Conservation (phyloP, 2,797 vertebrate genomes). For the Diplodus sargus region DNA sequence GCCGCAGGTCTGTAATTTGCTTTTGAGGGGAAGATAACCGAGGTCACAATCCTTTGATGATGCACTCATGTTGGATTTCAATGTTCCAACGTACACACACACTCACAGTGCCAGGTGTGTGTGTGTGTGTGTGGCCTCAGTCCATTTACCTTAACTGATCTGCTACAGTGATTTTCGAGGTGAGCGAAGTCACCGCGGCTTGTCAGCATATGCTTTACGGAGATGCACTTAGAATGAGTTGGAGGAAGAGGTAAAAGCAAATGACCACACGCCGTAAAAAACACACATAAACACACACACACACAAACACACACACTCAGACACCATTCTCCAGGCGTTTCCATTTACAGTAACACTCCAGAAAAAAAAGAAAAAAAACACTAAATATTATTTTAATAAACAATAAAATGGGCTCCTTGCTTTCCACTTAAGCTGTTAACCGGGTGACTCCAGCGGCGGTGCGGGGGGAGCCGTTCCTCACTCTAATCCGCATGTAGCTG, state of each 20-base stretch:
- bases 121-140: conserved; percentile 10
- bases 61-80: conserved; percentile 21
- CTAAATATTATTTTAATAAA: conserved; percentile 62
- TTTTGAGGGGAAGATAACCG: conserved; percentile 3
- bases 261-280: conserved; percentile 32
- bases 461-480: conserved; percentile 61
- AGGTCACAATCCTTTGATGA: conserved; percentile 20
- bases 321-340: neutral
- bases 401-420: conserved; percentile 56
- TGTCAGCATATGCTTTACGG: conserved; percentile 48
- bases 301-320: conserved; percentile 14
- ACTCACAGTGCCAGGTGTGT: neutral
- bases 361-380: neutral
- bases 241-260: conserved; percentile 39
- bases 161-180: conserved; percentile 42
- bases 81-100: neutral
- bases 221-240: conserved; percentile 43
- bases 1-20: conserved; percentile 4
- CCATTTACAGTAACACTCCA: conserved; percentile 46
- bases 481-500: conserved; percentile 80
- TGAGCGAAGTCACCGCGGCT: conserved; percentile 33
- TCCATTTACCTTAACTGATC: conserved; percentile 47
- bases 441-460: conserved; percentile 50
- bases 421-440: conserved; percentile 66
- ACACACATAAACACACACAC: conserved; percentile 9